A percentile compares a stretch with the other conserved stretches of the same genome.
Evolutionary conservation across 2,113 vertebrate genomes (phyloP).

Genomic region (Dipodomys ordii): DNA sequence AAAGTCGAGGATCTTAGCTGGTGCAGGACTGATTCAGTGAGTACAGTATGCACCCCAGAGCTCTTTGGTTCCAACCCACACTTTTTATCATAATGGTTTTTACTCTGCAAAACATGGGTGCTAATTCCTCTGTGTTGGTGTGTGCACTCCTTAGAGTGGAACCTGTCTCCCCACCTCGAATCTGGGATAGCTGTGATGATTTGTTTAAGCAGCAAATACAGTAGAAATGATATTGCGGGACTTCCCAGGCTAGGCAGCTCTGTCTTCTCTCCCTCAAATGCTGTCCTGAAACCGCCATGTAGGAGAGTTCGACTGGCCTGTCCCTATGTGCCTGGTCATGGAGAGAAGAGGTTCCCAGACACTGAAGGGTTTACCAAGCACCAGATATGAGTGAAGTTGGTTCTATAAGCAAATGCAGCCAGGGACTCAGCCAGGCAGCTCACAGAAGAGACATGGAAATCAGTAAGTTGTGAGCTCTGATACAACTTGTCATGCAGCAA

Average conservation of each 20-base stretch:
- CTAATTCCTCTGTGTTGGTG: neutral
- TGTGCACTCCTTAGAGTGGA: neutral
- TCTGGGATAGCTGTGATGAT: neutral
- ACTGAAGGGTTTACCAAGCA: neutral
- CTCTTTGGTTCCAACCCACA: neutral
- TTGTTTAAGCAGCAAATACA: neutral
- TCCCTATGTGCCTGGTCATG: neutral
- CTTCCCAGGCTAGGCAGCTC: neutral
- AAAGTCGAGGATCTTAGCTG: neutral
- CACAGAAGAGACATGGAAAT: neutral
- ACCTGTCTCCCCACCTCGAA: neutral
- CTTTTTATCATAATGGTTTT: neutral
- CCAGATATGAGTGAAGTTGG: neutral
- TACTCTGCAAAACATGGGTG: neutral
- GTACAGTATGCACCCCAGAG: neutral
- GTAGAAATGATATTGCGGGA: neutral
- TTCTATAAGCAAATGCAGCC: neutral
- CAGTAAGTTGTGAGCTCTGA: neutral
- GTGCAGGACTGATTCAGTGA: too few species aligned
- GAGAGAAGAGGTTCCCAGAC: too few species aligned
- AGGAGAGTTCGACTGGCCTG: neutral
- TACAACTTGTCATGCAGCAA: neutral
- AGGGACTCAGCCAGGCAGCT: neutral
- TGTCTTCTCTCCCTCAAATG: neutral
- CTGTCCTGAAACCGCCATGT: neutral